Evolutionary conservation across 2,888 invertebrate genomes (phyloP).

Genomic region (Oithona nana): DNA sequence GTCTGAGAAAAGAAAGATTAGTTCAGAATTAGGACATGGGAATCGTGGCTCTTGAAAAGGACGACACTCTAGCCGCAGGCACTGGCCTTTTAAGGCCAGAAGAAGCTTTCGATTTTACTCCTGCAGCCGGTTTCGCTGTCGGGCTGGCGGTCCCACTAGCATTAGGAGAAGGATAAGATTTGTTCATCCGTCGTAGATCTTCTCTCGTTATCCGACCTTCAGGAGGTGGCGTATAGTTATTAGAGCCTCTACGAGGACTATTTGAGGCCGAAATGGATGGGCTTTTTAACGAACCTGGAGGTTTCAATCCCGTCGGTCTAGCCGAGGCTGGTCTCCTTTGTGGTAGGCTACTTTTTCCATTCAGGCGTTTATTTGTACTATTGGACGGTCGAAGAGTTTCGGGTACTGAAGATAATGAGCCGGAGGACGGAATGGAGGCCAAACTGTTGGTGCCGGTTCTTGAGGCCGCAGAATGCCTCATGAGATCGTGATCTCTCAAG

Average conservation of each 20-base stretch:
- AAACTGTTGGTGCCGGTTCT: neutral
- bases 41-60: neutral
- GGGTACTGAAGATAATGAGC: neutral
- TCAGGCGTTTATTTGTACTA: neutral
- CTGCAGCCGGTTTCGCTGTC: neutral
- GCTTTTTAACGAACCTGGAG: neutral
- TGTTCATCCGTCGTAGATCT: neutral
- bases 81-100: neutral
- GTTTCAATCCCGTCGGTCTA: neutral
- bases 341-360: neutral
- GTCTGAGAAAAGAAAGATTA: too few species aligned
- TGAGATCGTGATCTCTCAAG: neutral
- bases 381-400: neutral
- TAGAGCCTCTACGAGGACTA: neutral
- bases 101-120: neutral
- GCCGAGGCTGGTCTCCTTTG: neutral
- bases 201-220: neutral
- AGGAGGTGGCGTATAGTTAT: neutral
- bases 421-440: neutral
- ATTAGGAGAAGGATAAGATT: neutral
- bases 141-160: neutral
- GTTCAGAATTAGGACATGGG: conserved; percentile 1
- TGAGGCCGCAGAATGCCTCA: neutral
- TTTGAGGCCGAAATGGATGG: neutral
- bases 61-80: too few species aligned